These are phyloP conservation scores for Galaxea fascicularis DNA, from an alignment of 92 coral and sea anemone genomes.

Conservation along the genomic window DNA sequence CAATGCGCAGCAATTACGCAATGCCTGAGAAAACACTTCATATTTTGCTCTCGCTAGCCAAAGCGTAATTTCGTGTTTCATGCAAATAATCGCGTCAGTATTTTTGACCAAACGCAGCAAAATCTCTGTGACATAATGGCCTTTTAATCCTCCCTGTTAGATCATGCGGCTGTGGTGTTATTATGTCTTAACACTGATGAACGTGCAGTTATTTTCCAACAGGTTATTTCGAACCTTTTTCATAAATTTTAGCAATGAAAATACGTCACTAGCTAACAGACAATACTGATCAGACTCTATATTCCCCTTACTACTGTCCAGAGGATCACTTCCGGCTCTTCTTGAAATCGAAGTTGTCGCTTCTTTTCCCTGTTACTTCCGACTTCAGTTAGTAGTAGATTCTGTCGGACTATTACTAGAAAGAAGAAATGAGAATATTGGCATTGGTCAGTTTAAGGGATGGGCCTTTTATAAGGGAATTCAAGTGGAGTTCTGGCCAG, in stretches of 20 bases:
- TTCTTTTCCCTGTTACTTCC: background rate
- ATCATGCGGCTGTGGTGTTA: too few relatives aligned
- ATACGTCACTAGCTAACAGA: background rate
- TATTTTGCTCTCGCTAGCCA: too few relatives aligned
- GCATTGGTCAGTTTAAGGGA: background rate
- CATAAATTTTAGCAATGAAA: background rate
- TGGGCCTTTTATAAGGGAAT: background rate
- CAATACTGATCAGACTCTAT: background rate
- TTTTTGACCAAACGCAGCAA: too few relatives aligned
- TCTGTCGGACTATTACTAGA: background rate
- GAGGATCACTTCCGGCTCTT: background rate
- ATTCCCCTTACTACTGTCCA: background rate
- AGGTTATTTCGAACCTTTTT: background rate
- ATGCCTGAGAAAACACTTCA: too few relatives aligned
- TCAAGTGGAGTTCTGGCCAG: background rate
- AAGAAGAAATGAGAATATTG: constrained; percentile 3
- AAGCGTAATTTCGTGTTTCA: too few relatives aligned
- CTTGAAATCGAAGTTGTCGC: background rate
- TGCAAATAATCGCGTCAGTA: too few relatives aligned
- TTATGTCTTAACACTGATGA: too few relatives aligned
- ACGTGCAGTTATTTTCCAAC: background rate
- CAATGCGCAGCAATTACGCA: too few relatives aligned
- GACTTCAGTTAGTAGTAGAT: background rate
- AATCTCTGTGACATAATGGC: too few relatives aligned
- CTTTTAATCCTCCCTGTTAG: too few relatives aligned